Percentiles rank a stretch among this genome's conserved stretches.
phyloP scores from a whole-genome alignment of 2,113 vertebrate genomes.

The Corapipo altera region DNA sequence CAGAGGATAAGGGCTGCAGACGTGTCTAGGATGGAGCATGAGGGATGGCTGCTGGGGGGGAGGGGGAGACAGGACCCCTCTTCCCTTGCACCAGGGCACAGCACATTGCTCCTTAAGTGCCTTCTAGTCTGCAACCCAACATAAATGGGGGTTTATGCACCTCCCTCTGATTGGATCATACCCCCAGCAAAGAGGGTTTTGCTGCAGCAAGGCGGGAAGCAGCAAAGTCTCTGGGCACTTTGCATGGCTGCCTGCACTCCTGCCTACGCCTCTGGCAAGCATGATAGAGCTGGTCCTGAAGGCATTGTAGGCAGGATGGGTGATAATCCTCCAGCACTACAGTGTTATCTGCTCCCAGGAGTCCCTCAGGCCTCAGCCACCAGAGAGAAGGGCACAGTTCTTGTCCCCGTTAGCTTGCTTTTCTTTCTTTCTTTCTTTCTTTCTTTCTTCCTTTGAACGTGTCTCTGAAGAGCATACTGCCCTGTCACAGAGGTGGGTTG shows the following conservation, averaged over 20 bases:
- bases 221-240: background rate
- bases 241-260: background rate
- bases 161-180: background rate
- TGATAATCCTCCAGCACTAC: background rate
- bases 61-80: background rate
- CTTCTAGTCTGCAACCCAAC: background rate
- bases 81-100: background rate
- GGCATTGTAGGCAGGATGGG: background rate
- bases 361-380: background rate
- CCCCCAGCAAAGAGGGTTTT: accelerated
- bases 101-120: background rate
- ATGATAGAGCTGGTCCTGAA: background rate
- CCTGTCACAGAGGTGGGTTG: background rate
- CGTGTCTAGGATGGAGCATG: background rate
- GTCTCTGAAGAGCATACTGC: background rate
- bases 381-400: background rate
- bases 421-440: background rate
- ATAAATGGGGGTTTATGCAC: background rate
- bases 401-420: background rate
- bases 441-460: background rate
- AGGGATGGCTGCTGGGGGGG: background rate
- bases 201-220: background rate
- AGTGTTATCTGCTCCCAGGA: background rate
- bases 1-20: background rate
- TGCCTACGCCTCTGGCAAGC: background rate